phyloP scores from a whole-genome alignment of 1,140 invertebrate genomes.

The Planococcus citri region DNA sequence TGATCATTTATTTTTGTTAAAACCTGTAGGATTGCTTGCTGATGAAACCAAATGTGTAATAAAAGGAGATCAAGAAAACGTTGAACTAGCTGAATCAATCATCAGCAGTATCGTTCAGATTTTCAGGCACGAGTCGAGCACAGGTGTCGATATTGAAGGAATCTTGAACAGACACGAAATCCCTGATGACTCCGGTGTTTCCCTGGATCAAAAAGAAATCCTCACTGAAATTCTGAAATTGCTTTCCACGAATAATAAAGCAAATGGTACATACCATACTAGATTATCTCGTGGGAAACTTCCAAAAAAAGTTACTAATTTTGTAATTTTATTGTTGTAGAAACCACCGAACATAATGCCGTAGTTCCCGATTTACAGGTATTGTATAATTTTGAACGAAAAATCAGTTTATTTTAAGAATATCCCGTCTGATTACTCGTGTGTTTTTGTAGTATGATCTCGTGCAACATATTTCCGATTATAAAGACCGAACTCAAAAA shows the following conservation, averaged over 20 bases:
- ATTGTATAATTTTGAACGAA: no score
- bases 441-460: not conserved
- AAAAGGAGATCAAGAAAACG: not conserved
- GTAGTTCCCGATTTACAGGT: no score
- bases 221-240: not conserved
- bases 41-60: not conserved
- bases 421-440: no score
- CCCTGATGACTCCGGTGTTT: not conserved
- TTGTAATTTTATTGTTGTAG: no score
- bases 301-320: not conserved
- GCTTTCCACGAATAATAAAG: not conserved
- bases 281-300: not conserved
- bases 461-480: not conserved
- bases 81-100: not conserved
- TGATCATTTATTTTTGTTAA: not conserved
- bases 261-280: not conserved
- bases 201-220: not conserved
- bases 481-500: slow-evolving; percentile 23
- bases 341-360: no score
- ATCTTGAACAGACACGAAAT: not conserved
- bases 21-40: not conserved
- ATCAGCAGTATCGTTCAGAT: not conserved
- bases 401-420: no score
- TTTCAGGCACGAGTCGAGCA: not conserved
- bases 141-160: not conserved